Conservation (phyloP, 2,888 invertebrate genomes). For the Ophraella communa region DNA sequence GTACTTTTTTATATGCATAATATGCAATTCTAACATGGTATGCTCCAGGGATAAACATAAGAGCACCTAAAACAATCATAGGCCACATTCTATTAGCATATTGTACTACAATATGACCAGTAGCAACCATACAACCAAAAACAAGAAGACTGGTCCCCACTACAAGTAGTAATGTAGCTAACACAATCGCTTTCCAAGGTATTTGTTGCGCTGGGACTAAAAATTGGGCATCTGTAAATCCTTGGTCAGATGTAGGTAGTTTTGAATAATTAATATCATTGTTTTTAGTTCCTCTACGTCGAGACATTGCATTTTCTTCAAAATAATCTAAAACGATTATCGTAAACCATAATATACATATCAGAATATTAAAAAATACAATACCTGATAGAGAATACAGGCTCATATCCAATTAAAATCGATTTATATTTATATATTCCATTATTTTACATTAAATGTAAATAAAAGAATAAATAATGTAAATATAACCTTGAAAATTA, state of each 20-base stretch:
- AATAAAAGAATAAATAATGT: too few species aligned
- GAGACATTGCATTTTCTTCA: constrained; percentile 63
- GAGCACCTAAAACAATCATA: constrained; percentile 81
- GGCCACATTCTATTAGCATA: constrained; percentile 91
- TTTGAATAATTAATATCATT: constrained; percentile 70
- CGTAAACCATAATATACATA: neutral
- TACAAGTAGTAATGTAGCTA: constrained; percentile 76
- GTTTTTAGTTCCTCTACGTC: constrained; percentile 66
- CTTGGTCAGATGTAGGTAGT: constrained; percentile 64
- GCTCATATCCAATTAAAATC: constrained; percentile 50
- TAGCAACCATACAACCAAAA: constrained; percentile 78
- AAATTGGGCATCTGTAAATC: constrained; percentile 76
- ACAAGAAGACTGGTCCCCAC: constrained; percentile 76
- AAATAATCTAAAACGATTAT: constrained; percentile 57
- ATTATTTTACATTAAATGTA: too few species aligned
- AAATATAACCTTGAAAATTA: too few species aligned
- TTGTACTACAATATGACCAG: constrained; percentile 82
- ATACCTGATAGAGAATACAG: constrained; percentile 53
- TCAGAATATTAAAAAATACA: neutral
- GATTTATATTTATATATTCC: constrained; percentile 19
- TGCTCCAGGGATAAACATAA: constrained; percentile 92
- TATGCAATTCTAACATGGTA: constrained; percentile 90
- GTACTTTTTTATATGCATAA: constrained; percentile 82
- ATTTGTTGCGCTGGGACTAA: constrained; percentile 71
- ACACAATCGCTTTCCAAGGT: constrained; percentile 83